Evolutionary conservation across 2,888 invertebrate species (phyloP).

Genomic region (Epinotia brunnichana): DNA sequence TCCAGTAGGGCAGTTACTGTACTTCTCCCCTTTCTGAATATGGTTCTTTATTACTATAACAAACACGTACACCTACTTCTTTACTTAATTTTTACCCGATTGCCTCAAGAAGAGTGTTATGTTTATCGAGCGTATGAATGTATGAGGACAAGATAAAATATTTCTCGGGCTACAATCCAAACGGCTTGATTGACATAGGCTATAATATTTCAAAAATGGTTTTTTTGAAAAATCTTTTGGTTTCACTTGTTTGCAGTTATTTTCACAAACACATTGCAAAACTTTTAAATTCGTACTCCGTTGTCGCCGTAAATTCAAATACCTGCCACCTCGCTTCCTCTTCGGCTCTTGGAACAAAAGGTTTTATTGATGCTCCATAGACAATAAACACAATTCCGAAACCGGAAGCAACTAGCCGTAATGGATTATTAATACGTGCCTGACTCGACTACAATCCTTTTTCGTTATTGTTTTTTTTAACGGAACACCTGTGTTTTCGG

Average conservation of each 20-base stretch:
- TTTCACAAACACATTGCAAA: neutral
- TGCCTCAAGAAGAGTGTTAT: too few species aligned
- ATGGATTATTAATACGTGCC: constrained; percentile 40
- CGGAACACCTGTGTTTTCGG: constrained; percentile 29
- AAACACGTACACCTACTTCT: neutral
- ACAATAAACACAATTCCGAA: constrained; percentile 24
- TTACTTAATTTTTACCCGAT: neutral
- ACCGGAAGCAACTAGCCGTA: constrained; percentile 36
- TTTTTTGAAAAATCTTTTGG: too few species aligned
- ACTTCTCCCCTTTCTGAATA: too few species aligned
- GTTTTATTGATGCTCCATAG: constrained; percentile 26
- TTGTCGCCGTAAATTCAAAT: constrained; percentile 11
- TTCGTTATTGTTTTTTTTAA: constrained; percentile 25
- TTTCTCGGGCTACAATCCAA: too few species aligned
- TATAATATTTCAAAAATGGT: too few species aligned
- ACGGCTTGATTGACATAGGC: too few species aligned
- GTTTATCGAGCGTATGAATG: too few species aligned
- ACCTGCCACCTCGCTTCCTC: constrained; percentile 17
- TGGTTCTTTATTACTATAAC: too few species aligned
- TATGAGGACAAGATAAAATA: too few species aligned
- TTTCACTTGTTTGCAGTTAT: too few species aligned
- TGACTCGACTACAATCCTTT: constrained; percentile 32
- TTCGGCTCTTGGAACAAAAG: constrained; percentile 23
- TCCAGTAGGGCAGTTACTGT: too few species aligned
- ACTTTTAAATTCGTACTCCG: neutral